A percentile compares a stretch with the other conserved stretches of the same genome.
These are phyloP conservation scores for Glaucopsyche alexis DNA, from an alignment of 2,888 invertebrate species.

Conservation along the genomic window DNA sequence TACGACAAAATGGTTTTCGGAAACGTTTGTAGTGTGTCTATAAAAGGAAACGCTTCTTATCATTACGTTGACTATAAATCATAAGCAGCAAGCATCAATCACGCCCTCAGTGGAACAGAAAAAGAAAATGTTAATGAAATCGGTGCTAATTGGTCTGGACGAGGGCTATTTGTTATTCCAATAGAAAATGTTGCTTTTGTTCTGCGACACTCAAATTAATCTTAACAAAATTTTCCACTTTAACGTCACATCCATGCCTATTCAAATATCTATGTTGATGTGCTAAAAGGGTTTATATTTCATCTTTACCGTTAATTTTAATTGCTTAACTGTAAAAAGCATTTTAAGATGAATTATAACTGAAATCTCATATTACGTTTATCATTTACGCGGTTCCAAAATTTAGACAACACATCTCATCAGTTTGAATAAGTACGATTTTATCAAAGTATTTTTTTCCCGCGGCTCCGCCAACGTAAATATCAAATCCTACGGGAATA, in stretches of 20 bases:
- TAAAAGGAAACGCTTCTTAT: slow-evolving; percentile 30
- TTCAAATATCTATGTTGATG: neutral
- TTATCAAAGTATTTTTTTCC: too few relatives aligned
- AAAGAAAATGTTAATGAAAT: slow-evolving; percentile 55
- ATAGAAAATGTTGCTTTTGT: slow-evolving; percentile 52
- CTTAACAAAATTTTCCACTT: slow-evolving; percentile 21
- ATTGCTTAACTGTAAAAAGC: too few relatives aligned
- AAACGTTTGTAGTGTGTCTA: neutral
- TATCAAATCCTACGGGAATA: too few relatives aligned
- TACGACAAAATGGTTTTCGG: too few relatives aligned
- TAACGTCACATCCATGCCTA: neutral
- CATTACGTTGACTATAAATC: slow-evolving; percentile 34
- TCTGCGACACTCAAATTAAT: slow-evolving; percentile 44
- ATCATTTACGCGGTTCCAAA: too few relatives aligned
- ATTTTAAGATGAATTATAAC: too few relatives aligned
- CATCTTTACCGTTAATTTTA: too few relatives aligned
- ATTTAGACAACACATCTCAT: too few relatives aligned
- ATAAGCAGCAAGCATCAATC: slow-evolving; percentile 50
- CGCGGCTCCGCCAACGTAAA: too few relatives aligned
- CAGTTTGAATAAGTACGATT: too few relatives aligned
- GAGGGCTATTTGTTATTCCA: slow-evolving; percentile 56
- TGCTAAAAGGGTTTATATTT: too few relatives aligned
- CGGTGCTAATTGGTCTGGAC: slow-evolving; percentile 53
- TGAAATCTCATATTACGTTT: too few relatives aligned
- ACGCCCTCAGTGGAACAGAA: slow-evolving; percentile 48